Evolutionary conservation across 2,888 invertebrate species (phyloP).

Genomic region (Dusona sp.): DNA sequence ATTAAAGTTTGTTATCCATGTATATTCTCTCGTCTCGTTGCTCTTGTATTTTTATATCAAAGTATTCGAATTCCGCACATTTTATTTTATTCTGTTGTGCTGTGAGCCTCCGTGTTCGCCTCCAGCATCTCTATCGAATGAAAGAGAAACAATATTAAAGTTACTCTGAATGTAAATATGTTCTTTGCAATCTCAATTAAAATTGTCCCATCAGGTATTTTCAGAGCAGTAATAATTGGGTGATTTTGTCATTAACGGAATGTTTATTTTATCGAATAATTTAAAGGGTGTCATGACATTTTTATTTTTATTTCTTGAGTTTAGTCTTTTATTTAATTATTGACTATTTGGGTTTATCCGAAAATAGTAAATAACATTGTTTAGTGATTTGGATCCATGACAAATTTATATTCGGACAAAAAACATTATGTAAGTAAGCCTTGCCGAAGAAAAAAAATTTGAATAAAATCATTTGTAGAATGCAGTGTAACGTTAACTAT

Average conservation of each 20-base stretch:
- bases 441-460: background rate
- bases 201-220: background rate
- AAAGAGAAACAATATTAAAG: constrained; percentile 12
- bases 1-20: constrained; percentile 1
- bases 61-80: constrained; percentile 30
- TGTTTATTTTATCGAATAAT: background rate
- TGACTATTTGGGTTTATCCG: background rate
- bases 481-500: background rate
- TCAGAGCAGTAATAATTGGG: background rate
- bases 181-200: background rate
- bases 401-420: constrained; percentile 2
- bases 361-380: background rate
- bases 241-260: background rate
- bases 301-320: background rate
- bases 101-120: background rate
- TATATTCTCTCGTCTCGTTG: constrained; percentile 42
- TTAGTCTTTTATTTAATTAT: constrained; percentile 2
- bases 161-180: background rate
- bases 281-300: background rate
- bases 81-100: constrained; percentile 3
- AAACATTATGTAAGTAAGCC: background rate
- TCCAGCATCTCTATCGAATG: background rate
- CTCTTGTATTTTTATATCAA: constrained; percentile 64
- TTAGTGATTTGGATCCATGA: constrained; percentile 11
- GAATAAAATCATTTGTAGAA: background rate